These are phyloP conservation scores for Rotaria magnacalcarata DNA, from an alignment of 2,888 invertebrate genomes.

Conservation along the genomic window DNA sequence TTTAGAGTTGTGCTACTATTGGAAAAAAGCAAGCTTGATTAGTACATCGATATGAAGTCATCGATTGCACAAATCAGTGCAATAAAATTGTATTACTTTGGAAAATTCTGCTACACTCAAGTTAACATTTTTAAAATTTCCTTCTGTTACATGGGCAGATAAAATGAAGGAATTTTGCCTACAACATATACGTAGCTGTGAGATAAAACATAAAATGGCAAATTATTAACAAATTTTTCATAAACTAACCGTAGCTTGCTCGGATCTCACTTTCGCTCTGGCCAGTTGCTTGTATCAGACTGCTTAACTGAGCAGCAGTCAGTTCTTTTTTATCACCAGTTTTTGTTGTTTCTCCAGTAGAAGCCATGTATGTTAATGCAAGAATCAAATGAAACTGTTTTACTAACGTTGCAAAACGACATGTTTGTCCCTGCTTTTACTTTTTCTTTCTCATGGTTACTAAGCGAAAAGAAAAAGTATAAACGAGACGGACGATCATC, in stretches of 20 bases:
- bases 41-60: background rate
- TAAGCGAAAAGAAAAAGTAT: background rate
- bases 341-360: background rate
- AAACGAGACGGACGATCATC: too few species aligned
- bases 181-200: background rate
- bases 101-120: too few species aligned
- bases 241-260: background rate
- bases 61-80: too few species aligned
- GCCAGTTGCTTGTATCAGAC: background rate
- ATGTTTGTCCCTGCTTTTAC: background rate
- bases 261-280: background rate
- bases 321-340: background rate
- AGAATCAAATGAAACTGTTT: background rate
- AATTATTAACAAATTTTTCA: background rate
- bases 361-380: background rate
- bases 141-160: too few species aligned
- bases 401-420: background rate
- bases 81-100: too few species aligned
- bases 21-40: background rate
- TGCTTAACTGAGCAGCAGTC: background rate
- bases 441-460: background rate
- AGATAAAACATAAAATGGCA: background rate
- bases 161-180: too few species aligned
- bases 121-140: too few species aligned
- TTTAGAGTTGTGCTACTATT: background rate